These are phyloP conservation scores for Drosophila orena DNA, from an alignment of 1,140 invertebrate species.

Conservation along the genomic window DNA sequence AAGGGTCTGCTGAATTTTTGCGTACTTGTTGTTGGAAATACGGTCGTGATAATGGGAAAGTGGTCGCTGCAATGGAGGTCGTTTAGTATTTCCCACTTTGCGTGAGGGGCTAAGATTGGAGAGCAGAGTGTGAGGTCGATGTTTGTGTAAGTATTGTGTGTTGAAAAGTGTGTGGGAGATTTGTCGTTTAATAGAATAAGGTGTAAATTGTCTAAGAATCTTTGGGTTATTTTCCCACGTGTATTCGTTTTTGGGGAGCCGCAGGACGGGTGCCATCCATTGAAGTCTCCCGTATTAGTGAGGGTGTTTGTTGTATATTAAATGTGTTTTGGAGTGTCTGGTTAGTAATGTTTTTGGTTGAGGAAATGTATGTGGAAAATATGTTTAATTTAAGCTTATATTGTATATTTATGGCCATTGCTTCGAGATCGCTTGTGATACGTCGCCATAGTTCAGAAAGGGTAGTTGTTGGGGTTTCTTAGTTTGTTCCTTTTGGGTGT, in stretches of 20 bases:
- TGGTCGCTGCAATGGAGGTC: conserved; percentile 23
- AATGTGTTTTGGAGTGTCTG: background rate
- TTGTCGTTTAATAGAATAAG: conserved; percentile 17
- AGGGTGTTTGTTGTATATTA: conserved; percentile 6
- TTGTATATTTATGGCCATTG: conserved; percentile 7
- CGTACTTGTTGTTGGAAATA: conserved; percentile 16
- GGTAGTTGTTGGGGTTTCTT: no score
- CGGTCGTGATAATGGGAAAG: conserved; percentile 40
- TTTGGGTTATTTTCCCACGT: conserved; percentile 21
- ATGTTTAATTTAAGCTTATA: conserved; percentile 8
- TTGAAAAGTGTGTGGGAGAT: conserved; percentile 25
- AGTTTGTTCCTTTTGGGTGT: no score
- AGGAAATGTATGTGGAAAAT: conserved; percentile 11
- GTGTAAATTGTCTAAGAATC: conserved; percentile 11
- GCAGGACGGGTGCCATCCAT: conserved; percentile 11
- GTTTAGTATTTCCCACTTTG: conserved; percentile 31
- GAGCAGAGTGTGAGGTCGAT: background rate
- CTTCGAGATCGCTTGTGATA: conserved; percentile 1
- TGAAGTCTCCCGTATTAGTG: conserved; percentile 32
- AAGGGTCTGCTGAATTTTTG: background rate
- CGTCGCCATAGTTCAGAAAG: no score
- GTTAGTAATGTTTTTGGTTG: conserved; percentile 6
- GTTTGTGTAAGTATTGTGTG: conserved; percentile 10
- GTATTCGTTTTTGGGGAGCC: conserved; percentile 4
- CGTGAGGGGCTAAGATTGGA: conserved; percentile 8